Evolutionary conservation across 2,888 invertebrate species (phyloP), one percentile per base, ranked within the genome.

Genomic region (Hoplodrina ambigua): DNA sequence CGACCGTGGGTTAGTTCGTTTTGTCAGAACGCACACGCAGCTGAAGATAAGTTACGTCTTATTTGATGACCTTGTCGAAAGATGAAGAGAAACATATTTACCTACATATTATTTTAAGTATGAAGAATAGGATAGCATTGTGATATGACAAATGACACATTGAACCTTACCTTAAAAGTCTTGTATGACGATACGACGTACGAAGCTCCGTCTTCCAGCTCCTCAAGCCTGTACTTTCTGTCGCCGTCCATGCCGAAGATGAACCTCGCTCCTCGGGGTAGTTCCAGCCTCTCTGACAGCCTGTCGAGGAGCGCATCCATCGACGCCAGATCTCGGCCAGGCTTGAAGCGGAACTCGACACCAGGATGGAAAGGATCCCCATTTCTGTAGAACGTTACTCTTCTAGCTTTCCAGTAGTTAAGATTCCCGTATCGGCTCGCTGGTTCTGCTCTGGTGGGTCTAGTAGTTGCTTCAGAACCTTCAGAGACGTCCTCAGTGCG

Each of bases 131-230:
- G 33, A 25, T 33, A 37, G 19, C 13, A 13, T 11, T 49, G 15
- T 20, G 49, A 55, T 19, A 49, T 49, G 5, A 5, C 7, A 20
- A 33, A 20, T 66, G 49, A 30, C 1, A 64, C 30, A 55, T 11
- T 56, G 4, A 53, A 60, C 70, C 90, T 87, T 86, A 98, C 98
- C 98, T 98, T 98, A 93, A 99, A 99, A 15, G 98, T 97, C 93
- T 98, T 98, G 90, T 98, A 98, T 6, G 98, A 98, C 11, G 99
- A 99, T 50, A 99, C 99, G 80, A 99, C 98, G 92, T 99, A 99
- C 11, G 98, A 98, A 20, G 98, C 98, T n/a, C 98, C 98, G 88
- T 99, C 98, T 89, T 98, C 98, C 76, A 99, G 94, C 88, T 99
- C 98, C 87, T 98, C 99, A 84, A 98, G 96, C 89, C 97, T 97